Conservation (phyloP, 2,797 vertebrate genomes). For the Pseudochaenichthys georgianus region DNA sequence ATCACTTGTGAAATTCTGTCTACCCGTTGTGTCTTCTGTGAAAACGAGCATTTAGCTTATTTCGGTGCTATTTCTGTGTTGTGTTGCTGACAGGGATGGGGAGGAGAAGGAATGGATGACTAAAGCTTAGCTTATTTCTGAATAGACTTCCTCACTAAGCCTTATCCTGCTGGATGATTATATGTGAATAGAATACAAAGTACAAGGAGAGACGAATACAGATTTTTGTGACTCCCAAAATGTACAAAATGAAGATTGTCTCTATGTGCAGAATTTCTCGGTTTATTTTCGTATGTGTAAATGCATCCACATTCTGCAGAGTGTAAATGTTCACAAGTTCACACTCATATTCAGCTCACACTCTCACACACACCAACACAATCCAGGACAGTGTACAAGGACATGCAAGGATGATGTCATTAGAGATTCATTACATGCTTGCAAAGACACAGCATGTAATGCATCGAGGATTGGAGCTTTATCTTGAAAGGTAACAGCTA, state of each 20-base stretch:
- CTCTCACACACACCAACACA: constrained; percentile 24
- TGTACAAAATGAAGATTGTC: constrained; percentile 14
- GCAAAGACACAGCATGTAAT: constrained; percentile 28
- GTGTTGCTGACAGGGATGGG: constrained; percentile 47
- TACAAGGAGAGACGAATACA: constrained; percentile 3
- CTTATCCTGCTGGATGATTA: constrained; percentile 48
- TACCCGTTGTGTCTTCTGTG: constrained; percentile 61
- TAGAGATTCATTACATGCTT: constrained; percentile 66
- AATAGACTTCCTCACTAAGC: constrained; percentile 58
- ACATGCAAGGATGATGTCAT: constrained; percentile 61
- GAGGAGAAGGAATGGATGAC: constrained; percentile 60
- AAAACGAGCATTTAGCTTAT: constrained; percentile 60
- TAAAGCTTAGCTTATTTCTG: constrained; percentile 55
- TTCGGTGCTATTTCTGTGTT: constrained; percentile 63
- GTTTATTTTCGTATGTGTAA: constrained; percentile 31
- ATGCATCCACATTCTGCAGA: constrained; percentile 20
- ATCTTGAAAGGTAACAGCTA: constrained; percentile 42
- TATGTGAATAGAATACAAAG: constrained; percentile 33
- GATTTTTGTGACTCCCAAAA: not conserved
- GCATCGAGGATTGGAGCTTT: constrained; percentile 31
- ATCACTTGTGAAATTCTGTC: constrained; percentile 60
- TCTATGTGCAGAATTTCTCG: not conserved
- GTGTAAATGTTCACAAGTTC: constrained; percentile 36
- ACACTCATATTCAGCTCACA: constrained; percentile 7
- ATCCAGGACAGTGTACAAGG: constrained; percentile 40